Evolutionary conservation across 2,113 vertebrate genomes (phyloP), one percentile per base, ranked within the genome.

Genomic region (Epinephelus fuscoguttatus): DNA sequence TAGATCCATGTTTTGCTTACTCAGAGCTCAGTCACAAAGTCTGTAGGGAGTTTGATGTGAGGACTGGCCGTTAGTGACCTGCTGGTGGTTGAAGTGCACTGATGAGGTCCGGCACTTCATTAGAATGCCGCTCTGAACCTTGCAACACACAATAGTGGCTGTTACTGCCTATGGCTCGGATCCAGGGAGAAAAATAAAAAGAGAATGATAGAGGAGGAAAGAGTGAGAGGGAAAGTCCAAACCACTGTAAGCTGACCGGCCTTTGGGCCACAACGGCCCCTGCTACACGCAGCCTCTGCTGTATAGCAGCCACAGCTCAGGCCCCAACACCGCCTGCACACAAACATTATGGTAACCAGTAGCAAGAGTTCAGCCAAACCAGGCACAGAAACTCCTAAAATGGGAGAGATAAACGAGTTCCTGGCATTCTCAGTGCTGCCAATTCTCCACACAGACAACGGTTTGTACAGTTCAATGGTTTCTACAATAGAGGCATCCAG

Each of bases 291-390:
- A 68, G 60, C 70, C 71, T 81, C 37, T 19, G 42, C 59, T 80
- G 52, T 62, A 45, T 45, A 73, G n/a, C 75, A 49, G 82, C 86
- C 85, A 27, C 73, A 70, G 47, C 80, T 45, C 21, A 0, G 33
- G 70, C 72, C 52, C 50, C 76, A n/a, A 52, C 62, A 10, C 37
- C 18, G 66, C 73, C 33, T 42, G 59, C 78, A 53, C 76, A 87
- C 85, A 89, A 89, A 86, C 84, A 70, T 86, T 89, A 78, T 91
- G 82, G 79, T 91, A 91, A 94, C 84, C 85, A 70, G 72, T 70
- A 40, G 60, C 79, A 88, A 88, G 80, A 93, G 89, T 94, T 93
- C 89, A 88, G 82, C 91, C 87, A 91, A 90, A 88, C 85, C 87
- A 75, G 55, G 47, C 84, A 67, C 71, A 77, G 37, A 84, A 77